Percentiles rank a stretch among this genome's conserved stretches.
Conservation (phyloP, 2,113 vertebrate genomes). For the Plestiodon gilberti region DNA sequence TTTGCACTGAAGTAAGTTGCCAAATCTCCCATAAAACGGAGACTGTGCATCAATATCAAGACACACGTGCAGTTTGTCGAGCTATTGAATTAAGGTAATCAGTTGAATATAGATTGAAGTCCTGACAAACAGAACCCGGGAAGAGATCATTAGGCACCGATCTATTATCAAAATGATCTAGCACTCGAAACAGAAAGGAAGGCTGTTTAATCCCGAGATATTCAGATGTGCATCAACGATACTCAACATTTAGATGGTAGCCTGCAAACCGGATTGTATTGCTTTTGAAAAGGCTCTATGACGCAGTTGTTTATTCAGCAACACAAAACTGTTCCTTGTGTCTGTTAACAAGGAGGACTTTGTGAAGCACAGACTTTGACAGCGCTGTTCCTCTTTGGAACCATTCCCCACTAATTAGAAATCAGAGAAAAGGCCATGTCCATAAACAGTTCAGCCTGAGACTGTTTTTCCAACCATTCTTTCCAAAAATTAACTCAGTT, state of each 20-base stretch:
- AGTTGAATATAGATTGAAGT: background rate
- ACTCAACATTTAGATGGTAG: conserved; percentile 58
- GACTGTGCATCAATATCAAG: background rate
- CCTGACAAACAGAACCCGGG: background rate
- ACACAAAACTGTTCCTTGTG: conserved; percentile 77
- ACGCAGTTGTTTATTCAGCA: conserved; percentile 78
- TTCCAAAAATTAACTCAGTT: conserved; percentile 78
- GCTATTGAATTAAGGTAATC: background rate
- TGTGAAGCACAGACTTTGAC: conserved; percentile 69
- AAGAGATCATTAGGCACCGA: background rate
- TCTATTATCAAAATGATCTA: conserved; percentile 11
- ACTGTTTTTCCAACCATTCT: conserved; percentile 66
- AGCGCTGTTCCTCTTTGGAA: conserved; percentile 73
- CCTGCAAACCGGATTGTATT: conserved; percentile 71
- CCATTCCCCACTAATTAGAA: conserved; percentile 81
- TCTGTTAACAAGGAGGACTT: conserved; percentile 75
- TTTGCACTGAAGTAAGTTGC: background rate
- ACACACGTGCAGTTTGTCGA: background rate
- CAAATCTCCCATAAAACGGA: conserved; percentile 6
- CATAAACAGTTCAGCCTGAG: conserved; percentile 58
- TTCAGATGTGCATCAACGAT: conserved; percentile 62
- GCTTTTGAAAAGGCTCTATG: conserved; percentile 67
- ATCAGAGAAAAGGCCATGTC: conserved; percentile 76
- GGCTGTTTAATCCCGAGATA: conserved; percentile 63
- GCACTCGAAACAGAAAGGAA: conserved; percentile 38